Evolutionary conservation across 2,797 vertebrate genomes (phyloP).

Genomic region (Smutsia temminckii): DNA sequence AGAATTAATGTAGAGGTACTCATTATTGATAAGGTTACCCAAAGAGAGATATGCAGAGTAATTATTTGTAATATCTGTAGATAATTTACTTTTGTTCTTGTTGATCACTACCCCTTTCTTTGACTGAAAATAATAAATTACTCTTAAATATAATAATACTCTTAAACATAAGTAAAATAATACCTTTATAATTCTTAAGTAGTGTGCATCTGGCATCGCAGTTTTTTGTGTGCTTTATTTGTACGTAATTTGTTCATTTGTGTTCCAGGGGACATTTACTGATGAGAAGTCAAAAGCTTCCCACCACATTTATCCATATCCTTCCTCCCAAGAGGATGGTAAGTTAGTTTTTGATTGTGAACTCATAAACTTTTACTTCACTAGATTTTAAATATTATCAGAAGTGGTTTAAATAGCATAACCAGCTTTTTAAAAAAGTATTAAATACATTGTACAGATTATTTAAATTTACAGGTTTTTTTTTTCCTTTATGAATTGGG

Average conservation of each 20-base stretch:
- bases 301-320: constrained; percentile 93
- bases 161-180: neutral
- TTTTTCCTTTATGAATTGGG: neutral
- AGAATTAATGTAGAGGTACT: neutral
- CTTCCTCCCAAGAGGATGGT: constrained; percentile 94
- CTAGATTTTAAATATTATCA: neutral
- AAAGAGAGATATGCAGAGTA: neutral
- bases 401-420: neutral
- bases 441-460: neutral
- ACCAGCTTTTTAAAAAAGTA: neutral
- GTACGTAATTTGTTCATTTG: neutral
- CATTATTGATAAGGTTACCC: neutral
- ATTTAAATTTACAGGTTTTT: neutral
- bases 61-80: neutral
- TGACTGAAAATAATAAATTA: neutral
- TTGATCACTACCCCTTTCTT: neutral
- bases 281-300: constrained; percentile 98
- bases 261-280: constrained; percentile 92
- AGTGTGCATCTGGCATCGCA: neutral
- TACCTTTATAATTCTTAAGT: neutral
- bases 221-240: neutral
- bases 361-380: neutral
- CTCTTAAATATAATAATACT: too few species aligned
- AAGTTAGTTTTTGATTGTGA: constrained; percentile 29
- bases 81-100: neutral